phyloP scores from a whole-genome alignment of 2,797 vertebrate genomes.

The Cyprinodon diabolis region DNA sequence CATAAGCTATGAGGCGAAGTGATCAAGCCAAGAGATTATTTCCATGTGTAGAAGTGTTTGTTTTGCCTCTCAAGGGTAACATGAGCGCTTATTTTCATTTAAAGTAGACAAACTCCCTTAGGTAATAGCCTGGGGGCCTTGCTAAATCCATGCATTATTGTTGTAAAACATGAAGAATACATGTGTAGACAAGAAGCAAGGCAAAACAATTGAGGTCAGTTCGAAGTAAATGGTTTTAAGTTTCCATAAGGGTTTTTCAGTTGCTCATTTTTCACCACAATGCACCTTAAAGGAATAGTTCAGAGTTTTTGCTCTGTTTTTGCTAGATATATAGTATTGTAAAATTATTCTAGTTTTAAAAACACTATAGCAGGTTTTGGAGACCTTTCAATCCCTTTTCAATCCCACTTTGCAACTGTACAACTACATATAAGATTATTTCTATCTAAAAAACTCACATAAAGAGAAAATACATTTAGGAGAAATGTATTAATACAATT shows the following conservation, averaged over 20 bases:
- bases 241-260: constrained; percentile 6
- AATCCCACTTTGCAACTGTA: too few relatives aligned
- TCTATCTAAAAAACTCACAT: too few relatives aligned
- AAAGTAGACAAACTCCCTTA: constrained; percentile 40
- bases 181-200: constrained; percentile 6
- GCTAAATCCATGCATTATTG: constrained; percentile 19
- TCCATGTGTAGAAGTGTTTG: constrained; percentile 6
- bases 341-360: too few relatives aligned
- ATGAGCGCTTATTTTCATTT: constrained; percentile 5
- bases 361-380: too few relatives aligned
- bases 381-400: too few relatives aligned
- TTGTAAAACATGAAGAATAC: constrained; percentile 6
- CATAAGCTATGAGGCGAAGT: neutral
- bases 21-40: constrained; percentile 5
- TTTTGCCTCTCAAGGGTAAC: constrained; percentile 8
- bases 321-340: neutral
- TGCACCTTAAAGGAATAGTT: constrained; percentile 12
- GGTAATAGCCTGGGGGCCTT: constrained; percentile 10
- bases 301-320: neutral
- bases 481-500: too few relatives aligned
- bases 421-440: too few relatives aligned
- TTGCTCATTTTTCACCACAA: neutral
- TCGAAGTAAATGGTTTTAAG: constrained; percentile 2
- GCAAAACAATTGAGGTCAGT: neutral
- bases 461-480: too few relatives aligned